phyloP scores from a whole-genome alignment of 2,888 invertebrate species.

The Agrotis ipsilon region DNA sequence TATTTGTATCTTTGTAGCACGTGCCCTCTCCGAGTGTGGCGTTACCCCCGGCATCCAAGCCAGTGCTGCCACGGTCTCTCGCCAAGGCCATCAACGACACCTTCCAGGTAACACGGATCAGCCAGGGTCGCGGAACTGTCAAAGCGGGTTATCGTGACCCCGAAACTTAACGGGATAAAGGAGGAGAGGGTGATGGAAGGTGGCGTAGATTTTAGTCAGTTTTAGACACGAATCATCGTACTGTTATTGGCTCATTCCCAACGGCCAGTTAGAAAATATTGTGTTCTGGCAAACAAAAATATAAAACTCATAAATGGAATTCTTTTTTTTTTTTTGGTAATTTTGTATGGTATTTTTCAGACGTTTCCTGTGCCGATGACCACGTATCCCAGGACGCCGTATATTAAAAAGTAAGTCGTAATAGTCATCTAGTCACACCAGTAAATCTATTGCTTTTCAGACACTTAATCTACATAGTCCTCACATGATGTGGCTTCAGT shows the following conservation, averaged over 20 bases:
- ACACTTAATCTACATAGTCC: too few relatives aligned
- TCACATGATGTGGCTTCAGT: too few relatives aligned
- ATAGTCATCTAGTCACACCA: too few relatives aligned
- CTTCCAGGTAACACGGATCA: constrained; percentile 76
- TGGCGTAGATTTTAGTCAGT: too few relatives aligned
- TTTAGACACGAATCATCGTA: too few relatives aligned
- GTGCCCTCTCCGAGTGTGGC: constrained; percentile 44
- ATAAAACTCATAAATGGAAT: too few relatives aligned
- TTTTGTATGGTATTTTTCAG: constrained; percentile 62
- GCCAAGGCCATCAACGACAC: constrained; percentile 82
- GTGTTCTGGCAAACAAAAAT: background rate
- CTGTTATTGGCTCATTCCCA: background rate
- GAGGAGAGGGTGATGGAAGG: too few relatives aligned
- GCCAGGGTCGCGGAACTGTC: too few relatives aligned
- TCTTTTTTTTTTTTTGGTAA: too few relatives aligned
- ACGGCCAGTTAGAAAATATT: background rate
- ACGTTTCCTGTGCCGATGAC: constrained; percentile 84
- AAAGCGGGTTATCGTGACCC: too few relatives aligned
- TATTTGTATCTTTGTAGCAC: constrained; percentile 5
- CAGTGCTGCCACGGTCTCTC: constrained; percentile 78
- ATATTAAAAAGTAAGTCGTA: constrained; percentile 88
- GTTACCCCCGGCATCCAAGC: constrained; percentile 71
- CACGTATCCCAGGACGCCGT: constrained; percentile 84
- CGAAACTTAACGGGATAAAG: too few relatives aligned
- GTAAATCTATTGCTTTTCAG: too few relatives aligned